Percentiles rank a stretch among this genome's conserved stretches.
phyloP scores from a whole-genome alignment of 2,797 vertebrate species.

The Thalassophryne amazonica region DNA sequence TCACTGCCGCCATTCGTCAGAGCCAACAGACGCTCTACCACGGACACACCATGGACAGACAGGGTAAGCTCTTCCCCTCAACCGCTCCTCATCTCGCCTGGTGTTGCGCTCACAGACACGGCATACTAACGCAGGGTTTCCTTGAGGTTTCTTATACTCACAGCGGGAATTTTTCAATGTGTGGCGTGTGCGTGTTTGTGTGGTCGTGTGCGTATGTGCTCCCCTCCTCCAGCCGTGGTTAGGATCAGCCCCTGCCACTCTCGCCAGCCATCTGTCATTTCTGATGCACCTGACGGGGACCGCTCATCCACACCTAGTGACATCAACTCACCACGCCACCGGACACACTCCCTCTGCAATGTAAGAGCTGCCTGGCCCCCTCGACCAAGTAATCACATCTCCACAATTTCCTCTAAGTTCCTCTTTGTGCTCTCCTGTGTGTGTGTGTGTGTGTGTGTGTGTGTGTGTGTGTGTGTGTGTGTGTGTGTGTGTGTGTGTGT shows the following conservation, averaged over 20 bases:
- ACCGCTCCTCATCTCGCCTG: conserved; percentile 7
- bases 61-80: conserved; percentile 80
- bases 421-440: conserved; percentile 24
- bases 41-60: conserved; percentile 86
- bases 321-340: conserved; percentile 96
- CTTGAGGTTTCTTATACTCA: conserved; percentile 51
- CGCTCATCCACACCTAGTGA: conserved; percentile 94
- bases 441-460: conserved; percentile 40
- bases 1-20: conserved; percentile 96
- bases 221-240: conserved; percentile 77
- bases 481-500: conserved; percentile 40
- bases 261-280: conserved; percentile 94
- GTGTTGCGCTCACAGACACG: conserved; percentile 28
- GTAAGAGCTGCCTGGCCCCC: conserved; percentile 85
- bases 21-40: conserved; percentile 97
- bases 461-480: conserved; percentile 40
- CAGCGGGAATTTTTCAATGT: conserved; percentile 32
- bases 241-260: conserved; percentile 96
- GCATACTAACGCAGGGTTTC: conserved; percentile 55
- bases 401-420: conserved; percentile 43
- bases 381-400: conserved; percentile 73
- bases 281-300: conserved; percentile 92
- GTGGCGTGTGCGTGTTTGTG: conserved; percentile 4
- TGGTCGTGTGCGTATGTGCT: conserved; percentile 16
- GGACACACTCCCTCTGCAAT: conserved; percentile 98